A percentile compares a stretch with the other conserved stretches of the same genome.
Evolutionary conservation across 2,113 vertebrate genomes (phyloP).

Genomic region (Chionis minor): DNA sequence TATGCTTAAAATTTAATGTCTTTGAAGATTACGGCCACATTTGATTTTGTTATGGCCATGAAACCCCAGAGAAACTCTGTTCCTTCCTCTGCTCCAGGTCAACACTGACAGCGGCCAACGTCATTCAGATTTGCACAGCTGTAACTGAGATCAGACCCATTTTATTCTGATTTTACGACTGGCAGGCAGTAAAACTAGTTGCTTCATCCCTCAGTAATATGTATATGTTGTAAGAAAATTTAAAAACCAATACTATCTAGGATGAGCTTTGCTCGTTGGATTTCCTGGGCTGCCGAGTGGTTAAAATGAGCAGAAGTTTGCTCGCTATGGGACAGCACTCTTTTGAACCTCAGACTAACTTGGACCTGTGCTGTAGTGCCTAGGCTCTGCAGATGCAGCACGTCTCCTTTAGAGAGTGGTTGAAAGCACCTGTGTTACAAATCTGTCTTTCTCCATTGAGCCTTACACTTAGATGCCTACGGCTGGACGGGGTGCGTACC

Average conservation of each 20-base stretch:
- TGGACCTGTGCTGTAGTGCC: neutral
- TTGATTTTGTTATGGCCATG: neutral
- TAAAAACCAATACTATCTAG: neutral
- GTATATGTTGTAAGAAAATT: neutral
- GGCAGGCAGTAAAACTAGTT: neutral
- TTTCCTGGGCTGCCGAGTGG: neutral
- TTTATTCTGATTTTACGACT: neutral
- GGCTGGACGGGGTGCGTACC: neutral
- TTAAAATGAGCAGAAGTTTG: neutral
- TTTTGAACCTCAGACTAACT: neutral
- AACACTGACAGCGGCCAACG: neutral
- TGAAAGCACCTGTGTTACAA: neutral
- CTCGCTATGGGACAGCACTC: neutral
- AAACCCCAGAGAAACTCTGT: neutral
- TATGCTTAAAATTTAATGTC: neutral
- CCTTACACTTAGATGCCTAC: neutral
- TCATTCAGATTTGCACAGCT: neutral
- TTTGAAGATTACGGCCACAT: neutral
- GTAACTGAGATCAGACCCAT: neutral
- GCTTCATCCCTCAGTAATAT: neutral
- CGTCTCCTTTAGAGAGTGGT: neutral
- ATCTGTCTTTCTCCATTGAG: neutral
- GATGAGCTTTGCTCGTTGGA: neutral
- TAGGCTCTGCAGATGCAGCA: neutral
- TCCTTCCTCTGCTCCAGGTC: neutral